These are phyloP conservation scores for Aurelia coerulea DNA, from an alignment of 30 jellyfish, hydroid and myxozoan genomes.

Conservation along the genomic window DNA sequence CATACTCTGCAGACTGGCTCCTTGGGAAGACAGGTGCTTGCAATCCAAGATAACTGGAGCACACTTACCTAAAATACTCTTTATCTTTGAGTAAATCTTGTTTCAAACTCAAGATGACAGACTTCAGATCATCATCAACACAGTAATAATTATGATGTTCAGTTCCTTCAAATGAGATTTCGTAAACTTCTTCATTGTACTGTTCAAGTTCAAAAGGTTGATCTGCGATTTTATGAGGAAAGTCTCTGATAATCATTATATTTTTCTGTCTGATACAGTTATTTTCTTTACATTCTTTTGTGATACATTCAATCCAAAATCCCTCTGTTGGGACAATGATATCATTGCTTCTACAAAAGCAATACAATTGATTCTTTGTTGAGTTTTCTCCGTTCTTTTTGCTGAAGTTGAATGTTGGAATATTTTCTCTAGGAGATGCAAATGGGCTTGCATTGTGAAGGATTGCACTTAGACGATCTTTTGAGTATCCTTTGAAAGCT, in stretches of 20 bases:
- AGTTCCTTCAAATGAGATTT: conserved; percentile 74
- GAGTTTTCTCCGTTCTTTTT: not conserved
- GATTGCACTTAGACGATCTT: conserved; percentile 48
- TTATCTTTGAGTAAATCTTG: conserved; percentile 75
- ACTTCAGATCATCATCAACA: conserved; percentile 78
- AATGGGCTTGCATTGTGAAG: conserved; percentile 60
- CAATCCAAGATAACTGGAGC: not conserved
- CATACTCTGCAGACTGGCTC: no score
- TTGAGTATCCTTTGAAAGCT: conserved; percentile 70
- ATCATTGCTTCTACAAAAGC: conserved; percentile 73
- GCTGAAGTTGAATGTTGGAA: not conserved
- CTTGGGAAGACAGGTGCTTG: not conserved
- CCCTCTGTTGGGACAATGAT: conserved; percentile 44
- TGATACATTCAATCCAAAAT: conserved; percentile 89
- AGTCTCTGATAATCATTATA: conserved; percentile 55
- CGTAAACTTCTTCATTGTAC: conserved; percentile 94
- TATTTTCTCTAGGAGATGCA: conserved; percentile 42
- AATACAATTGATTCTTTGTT: conserved; percentile 38
- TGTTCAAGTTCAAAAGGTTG: conserved; percentile 83
- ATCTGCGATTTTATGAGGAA: conserved; percentile 55
- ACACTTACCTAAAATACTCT: conserved; percentile 78
- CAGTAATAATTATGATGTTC: conserved; percentile 82
- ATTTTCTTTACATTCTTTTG: conserved; percentile 75
- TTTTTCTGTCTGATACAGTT: conserved; percentile 56
- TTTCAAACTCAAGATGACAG: conserved; percentile 86